Evolutionary conservation across 2,888 invertebrate genomes (phyloP), one percentile per base, ranked within the genome.

Genomic region (Alloplasta piceator): DNA sequence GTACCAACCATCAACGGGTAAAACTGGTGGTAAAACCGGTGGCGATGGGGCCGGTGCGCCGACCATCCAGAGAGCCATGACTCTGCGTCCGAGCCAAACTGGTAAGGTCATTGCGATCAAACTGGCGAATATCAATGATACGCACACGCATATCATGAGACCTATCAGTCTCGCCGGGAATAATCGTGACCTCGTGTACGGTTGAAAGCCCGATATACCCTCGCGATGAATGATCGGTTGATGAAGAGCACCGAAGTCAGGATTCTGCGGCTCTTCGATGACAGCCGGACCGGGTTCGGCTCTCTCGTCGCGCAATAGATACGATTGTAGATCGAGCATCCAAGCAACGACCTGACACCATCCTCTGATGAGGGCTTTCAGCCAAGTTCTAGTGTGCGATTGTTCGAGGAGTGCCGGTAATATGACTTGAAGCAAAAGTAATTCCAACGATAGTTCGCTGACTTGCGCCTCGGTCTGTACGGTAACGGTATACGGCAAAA

Each of bases 371-470:
- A 97, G 93, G n/a, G 95, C 95, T 92, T 99, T 98, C 82, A 99
- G 93, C 98, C 99, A 98, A 6, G 96, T 96, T 6, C 98, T 94
- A 0, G 98, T 98, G 92, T 99, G 98, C 0, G 98, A 97, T 92
- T 99, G 99, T 90, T 99, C 99, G 78, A 99, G 93, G 52, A 99
- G 93, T 0, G 99, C 98, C 0, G 99, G 99, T 72, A 99, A 94
- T 67, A 99, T 98, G 46, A 99, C 97, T 94, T 98, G 98, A 58
- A 98, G 93, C 12, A 98, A 93, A 48, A 99, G 93, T 71, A 99
- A 93, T 91, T 99, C 99, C 89, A 99, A 93, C 14, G 98, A 98
- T 6, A 99, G 93, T 92, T 99, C 99, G 92, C 98, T 98, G 16
- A 95, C 92, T 91, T 98, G 97, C 0, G 96, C 95, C 88, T 97